phyloP scores from a whole-genome alignment of 2,888 invertebrate species.

The Cantharis rustica region DNA sequence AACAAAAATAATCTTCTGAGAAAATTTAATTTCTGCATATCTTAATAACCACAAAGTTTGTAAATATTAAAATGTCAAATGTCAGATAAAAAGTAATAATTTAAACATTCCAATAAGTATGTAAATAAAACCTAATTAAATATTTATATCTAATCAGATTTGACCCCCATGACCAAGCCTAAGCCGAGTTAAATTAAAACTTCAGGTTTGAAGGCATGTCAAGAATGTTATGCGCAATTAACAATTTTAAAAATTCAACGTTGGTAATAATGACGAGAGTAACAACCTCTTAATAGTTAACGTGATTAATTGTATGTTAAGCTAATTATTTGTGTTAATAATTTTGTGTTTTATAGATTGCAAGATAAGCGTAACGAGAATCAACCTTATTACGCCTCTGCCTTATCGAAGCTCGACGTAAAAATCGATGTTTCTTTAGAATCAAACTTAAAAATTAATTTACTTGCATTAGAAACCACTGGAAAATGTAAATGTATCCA shows the following conservation, averaged over 20 bases:
- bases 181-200: constrained; percentile 2
- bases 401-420: not conserved
- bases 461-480: not conserved
- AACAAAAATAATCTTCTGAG: not conserved
- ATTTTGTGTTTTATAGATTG: not conserved
- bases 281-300: not conserved
- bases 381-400: not conserved
- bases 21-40: not conserved
- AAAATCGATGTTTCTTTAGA: not conserved
- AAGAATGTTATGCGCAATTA: constrained; percentile 11
- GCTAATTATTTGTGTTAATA: constrained; percentile 1
- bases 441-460: not conserved
- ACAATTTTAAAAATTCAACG: constrained; percentile 6
- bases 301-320: constrained; percentile 8
- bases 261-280: constrained; percentile 1
- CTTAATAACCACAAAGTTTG: constrained; percentile 13
- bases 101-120: not conserved
- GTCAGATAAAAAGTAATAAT: not conserved
- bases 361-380: not conserved
- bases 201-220: constrained; percentile 8
- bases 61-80: constrained; percentile 16
- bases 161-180: not conserved
- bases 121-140: constrained; percentile 5
- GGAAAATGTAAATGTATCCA: not conserved
- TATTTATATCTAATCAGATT: constrained; percentile 15